phyloP scores from a whole-genome alignment of 2,888 invertebrate species.

The Erebia epiphron region DNA sequence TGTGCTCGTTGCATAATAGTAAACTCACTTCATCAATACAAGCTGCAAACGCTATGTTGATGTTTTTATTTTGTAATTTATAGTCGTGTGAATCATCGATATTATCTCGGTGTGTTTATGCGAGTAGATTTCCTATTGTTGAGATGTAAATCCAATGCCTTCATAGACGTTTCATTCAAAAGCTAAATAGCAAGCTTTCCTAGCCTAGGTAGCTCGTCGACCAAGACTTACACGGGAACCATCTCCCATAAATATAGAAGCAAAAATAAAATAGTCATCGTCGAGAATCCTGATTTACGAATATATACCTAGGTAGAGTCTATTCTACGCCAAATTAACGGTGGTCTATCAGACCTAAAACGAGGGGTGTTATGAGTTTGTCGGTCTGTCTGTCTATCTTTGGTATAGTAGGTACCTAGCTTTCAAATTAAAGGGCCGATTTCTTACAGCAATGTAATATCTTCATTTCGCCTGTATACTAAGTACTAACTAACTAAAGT shows the following conservation, averaged over 20 bases:
- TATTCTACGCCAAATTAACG: too few relatives aligned
- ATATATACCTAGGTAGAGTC: too few relatives aligned
- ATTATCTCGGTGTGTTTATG: not conserved
- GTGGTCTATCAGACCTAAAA: too few relatives aligned
- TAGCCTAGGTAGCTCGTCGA: too few relatives aligned
- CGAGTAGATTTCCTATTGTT: not conserved
- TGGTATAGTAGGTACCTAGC: not conserved
- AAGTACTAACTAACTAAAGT: too few relatives aligned
- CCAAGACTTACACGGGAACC: too few relatives aligned
- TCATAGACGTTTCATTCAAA: too few relatives aligned
- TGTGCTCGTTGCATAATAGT: constrained; percentile 55
- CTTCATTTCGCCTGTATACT: not conserved
- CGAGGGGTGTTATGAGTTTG: not conserved
- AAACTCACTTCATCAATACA: constrained; percentile 36
- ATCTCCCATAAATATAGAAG: too few relatives aligned
- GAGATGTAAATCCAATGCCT: too few relatives aligned
- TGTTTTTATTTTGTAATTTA: constrained; percentile 14
- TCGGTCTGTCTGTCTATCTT: not conserved
- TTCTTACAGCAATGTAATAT: constrained; percentile 5
- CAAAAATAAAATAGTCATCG: too few relatives aligned
- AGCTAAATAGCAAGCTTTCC: too few relatives aligned
- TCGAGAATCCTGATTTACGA: too few relatives aligned
- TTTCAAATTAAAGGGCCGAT: not conserved
- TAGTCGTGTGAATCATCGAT: constrained; percentile 9
- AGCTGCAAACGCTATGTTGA: constrained; percentile 14